A percentile compares a stretch with the other conserved stretches of the same genome.
phyloP scores from a whole-genome alignment of 2,888 invertebrate species.

The Endotricha flammealis region DNA sequence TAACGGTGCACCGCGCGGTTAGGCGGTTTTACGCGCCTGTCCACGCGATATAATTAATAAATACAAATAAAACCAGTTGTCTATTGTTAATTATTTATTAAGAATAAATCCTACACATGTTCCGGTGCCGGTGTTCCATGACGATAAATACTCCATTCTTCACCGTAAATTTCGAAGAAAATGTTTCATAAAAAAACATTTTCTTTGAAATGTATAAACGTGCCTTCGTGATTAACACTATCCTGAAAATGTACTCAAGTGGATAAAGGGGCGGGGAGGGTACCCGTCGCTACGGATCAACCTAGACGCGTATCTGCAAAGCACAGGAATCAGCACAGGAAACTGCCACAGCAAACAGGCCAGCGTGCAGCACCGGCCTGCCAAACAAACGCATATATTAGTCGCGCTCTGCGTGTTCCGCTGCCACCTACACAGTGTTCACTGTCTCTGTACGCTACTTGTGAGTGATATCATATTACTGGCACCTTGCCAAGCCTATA shows the following conservation, averaged over 20 bases:
- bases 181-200: slow-evolving; percentile 15
- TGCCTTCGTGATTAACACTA: slow-evolving; percentile 11
- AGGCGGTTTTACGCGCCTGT: no score
- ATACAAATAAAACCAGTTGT: neutral
- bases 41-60: no score
- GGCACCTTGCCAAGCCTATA: slow-evolving; percentile 4
- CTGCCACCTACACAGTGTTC: slow-evolving; percentile 25
- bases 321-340: slow-evolving; percentile 72
- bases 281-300: slow-evolving; percentile 47
- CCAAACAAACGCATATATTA: slow-evolving; percentile 72
- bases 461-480: neutral
- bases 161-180: slow-evolving; percentile 19
- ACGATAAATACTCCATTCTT: slow-evolving; percentile 35
- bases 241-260: slow-evolving; percentile 15
- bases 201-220: slow-evolving; percentile 15
- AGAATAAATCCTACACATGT: slow-evolving; percentile 42
- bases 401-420: slow-evolving; percentile 44
- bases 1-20: no score
- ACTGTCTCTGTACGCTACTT: slow-evolving; percentile 4
- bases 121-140: slow-evolving; percentile 37
- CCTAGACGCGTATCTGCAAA: slow-evolving; percentile 71
- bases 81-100: slow-evolving; percentile 35
- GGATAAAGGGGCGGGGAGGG: slow-evolving; percentile 49
- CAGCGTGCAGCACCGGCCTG: slow-evolving; percentile 77
- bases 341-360: slow-evolving; percentile 76